Evolutionary conservation across 2,888 invertebrate species (phyloP).

Genomic region (Drosophila mimica): DNA sequence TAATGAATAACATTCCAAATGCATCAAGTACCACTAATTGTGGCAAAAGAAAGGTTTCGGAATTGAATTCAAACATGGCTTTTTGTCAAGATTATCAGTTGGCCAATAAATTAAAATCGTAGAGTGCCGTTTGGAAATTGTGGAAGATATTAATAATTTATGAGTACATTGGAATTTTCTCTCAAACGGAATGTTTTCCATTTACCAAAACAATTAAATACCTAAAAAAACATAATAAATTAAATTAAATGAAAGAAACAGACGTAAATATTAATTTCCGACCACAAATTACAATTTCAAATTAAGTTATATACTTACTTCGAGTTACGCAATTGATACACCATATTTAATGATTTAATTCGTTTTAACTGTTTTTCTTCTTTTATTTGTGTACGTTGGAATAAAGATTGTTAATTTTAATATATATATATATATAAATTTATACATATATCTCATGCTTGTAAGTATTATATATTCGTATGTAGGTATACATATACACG

Average conservation of each 20-base stretch:
- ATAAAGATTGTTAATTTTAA: constrained; percentile 36
- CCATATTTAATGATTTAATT: not conserved
- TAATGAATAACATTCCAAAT: not conserved
- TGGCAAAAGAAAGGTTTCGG: too few species aligned
- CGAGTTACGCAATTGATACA: not conserved
- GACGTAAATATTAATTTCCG: not conserved
- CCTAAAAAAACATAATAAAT: not conserved
- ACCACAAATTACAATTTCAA: not conserved
- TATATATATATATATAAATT: constrained; percentile 12
- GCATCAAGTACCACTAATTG: not conserved
- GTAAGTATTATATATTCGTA: constrained; percentile 12
- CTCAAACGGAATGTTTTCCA: not conserved
- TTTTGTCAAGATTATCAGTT: not conserved
- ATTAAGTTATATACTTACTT: not conserved
- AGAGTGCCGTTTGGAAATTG: not conserved
- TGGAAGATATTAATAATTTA: not conserved
- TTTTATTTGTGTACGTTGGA: constrained; percentile 50
- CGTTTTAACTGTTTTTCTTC: constrained; percentile 23
- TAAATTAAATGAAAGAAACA: not conserved
- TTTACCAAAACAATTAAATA: too few species aligned
- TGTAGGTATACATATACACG: constrained; percentile 22
- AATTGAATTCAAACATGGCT: not conserved
- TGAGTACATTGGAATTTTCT: not conserved
- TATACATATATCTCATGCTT: constrained; percentile 17
- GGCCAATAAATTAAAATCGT: not conserved